phyloP scores from a whole-genome alignment of 2,888 invertebrate species.

The Adelphocoris suturalis region DNA sequence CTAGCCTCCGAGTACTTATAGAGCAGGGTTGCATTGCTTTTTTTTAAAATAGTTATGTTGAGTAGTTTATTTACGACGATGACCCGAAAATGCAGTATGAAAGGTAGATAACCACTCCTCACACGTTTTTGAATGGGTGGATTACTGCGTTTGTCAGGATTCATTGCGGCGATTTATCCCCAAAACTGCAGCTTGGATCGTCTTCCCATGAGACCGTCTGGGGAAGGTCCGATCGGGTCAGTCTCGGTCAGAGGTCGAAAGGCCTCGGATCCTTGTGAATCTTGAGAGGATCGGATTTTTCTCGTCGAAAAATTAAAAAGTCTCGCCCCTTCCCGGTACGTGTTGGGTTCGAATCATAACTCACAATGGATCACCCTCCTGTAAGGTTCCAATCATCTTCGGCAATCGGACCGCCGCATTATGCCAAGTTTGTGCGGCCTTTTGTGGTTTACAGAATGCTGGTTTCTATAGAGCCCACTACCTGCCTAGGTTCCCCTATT shows the following conservation, averaged over 20 bases:
- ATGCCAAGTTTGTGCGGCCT: constrained; percentile 1
- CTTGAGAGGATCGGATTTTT: neutral
- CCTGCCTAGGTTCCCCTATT: constrained; percentile 2
- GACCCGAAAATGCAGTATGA: too few species aligned
- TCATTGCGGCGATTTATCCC: too few species aligned
- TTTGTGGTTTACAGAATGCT: neutral
- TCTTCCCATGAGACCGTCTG: constrained; percentile 10
- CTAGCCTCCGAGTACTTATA: too few species aligned
- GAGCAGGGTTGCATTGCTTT: too few species aligned
- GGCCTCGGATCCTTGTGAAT: neutral
- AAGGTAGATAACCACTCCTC: too few species aligned
- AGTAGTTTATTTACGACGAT: too few species aligned
- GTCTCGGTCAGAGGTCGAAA: neutral
- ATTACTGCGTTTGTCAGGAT: too few species aligned
- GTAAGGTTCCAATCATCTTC: neutral
- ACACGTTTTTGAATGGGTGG: too few species aligned
- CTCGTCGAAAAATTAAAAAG: neutral
- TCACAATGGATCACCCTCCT: neutral
- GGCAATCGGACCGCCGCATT: neutral
- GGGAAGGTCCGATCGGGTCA: constrained; percentile 14
- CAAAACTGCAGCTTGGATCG: constrained; percentile 17
- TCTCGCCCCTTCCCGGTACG: neutral
- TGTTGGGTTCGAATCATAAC: neutral
- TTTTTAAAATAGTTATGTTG: too few species aligned
- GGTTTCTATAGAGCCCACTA: neutral